Evolutionary conservation across 2,888 invertebrate species (phyloP), one percentile per base, ranked within the genome.

Genomic region (Xiphydria camelus): DNA sequence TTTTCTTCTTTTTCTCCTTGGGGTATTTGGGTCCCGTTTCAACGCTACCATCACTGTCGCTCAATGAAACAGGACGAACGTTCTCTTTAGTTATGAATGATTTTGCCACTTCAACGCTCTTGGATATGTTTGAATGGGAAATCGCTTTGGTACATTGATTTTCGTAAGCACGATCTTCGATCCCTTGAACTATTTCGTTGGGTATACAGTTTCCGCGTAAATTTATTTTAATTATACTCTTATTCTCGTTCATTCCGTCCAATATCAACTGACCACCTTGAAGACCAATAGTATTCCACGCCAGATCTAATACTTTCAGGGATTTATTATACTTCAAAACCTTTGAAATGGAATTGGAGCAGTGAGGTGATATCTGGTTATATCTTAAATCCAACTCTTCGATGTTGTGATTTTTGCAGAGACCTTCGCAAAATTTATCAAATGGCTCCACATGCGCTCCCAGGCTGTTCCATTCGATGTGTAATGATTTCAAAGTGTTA

Each of bases 161-260:
- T 26, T 56, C 55, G 9, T 47, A 51, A 4, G 57, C 41, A 4
- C 41, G 40, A 17, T 63, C 57, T 21, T 68, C 70, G 26, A 75
- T 73, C 4, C 61, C 55, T 15, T 61, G 49, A 19, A 69, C 46
- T 12, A 76, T 62, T 20, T 75, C 73, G 19, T 64, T 67, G 9
- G 76, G 72, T 32, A 77, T 66, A 45, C 72, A 74, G 54, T 76
- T 76, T 4, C 77, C 77, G 29, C 66, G 66, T 0, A 76, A 45
- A 40, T 68, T 67, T 6, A 76, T 47, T 18, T 61, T 62, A 1
- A 51, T 49, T 2, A 76, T 49, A 5, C 47, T 63, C 1, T 57
- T 53, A 47, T 76, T 76, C 3, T 61, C 57, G 9, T 62, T 54
- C 17, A 76, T 51, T 5, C 66, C 63, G 41, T 69, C 56, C 46